Evolutionary conservation across 2,113 vertebrate genomes (phyloP).

Genomic region (Eonycteris spelaea): DNA sequence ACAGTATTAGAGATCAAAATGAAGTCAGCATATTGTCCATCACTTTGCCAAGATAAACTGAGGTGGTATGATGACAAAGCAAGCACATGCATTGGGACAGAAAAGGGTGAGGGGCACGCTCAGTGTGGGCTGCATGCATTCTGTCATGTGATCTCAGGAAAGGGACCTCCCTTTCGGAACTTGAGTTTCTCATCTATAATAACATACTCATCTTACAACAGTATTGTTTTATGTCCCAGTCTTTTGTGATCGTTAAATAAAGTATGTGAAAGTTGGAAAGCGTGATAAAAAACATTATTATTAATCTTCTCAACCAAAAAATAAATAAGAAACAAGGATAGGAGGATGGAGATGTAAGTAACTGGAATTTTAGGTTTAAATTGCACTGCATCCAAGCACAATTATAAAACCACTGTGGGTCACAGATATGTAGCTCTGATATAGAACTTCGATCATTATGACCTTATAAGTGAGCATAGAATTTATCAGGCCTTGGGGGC

Average conservation of each 20-base stretch:
- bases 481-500: not conserved
- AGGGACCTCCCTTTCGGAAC: not conserved
- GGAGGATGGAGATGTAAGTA: not conserved
- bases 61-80: not conserved
- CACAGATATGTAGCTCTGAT: not conserved
- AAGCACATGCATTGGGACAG: not conserved
- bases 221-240: not conserved
- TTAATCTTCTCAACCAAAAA: not conserved
- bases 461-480: not conserved
- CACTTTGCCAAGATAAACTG: not conserved
- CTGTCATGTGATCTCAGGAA: not conserved
- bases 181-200: not conserved
- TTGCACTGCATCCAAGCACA: not conserved
- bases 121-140: not conserved
- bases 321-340: not conserved
- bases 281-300: not conserved
- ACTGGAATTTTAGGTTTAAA: slow-evolving; percentile 21
- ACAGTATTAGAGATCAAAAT: not conserved
- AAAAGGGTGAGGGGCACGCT: not conserved
- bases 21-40: not conserved
- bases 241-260: slow-evolving; percentile 1
- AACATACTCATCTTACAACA: not conserved
- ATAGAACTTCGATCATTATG: not conserved
- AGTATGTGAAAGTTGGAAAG: not conserved
- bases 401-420: not conserved